Evolutionary conservation across 2,888 invertebrate genomes (phyloP).

Genomic region (Epistrophe grossulariae): DNA sequence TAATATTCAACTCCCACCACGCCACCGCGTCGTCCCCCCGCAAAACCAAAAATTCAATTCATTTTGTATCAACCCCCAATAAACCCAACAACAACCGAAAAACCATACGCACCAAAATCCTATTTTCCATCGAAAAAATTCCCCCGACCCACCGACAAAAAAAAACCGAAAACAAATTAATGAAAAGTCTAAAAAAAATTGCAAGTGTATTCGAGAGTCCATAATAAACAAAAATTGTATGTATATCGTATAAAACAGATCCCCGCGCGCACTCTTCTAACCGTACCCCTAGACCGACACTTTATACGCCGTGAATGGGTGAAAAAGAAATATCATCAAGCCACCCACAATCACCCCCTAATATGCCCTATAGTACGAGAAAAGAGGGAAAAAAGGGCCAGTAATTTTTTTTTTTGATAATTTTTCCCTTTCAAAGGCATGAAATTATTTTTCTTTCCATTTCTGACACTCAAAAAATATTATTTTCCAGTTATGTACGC

Average conservation of each 20-base stretch:
- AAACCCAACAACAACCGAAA: conserved; percentile 22
- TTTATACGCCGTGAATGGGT: conserved; percentile 60
- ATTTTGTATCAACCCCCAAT: conserved; percentile 77
- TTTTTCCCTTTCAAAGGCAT: conserved; percentile 78
- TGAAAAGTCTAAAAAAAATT: conserved; percentile 72
- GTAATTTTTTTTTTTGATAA: conserved; percentile 65
- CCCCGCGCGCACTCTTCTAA: neutral
- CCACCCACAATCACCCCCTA: conserved; percentile 46
- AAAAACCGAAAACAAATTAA: conserved; percentile 71
- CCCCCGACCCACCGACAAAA: conserved; percentile 43
- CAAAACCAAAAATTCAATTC: conserved; percentile 65
- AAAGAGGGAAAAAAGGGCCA: conserved; percentile 54
- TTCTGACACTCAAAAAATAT: conserved; percentile 83
- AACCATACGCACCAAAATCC: conserved; percentile 77
- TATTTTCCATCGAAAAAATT: conserved; percentile 63
- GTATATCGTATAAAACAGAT: conserved; percentile 28
- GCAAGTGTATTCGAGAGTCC: conserved; percentile 72
- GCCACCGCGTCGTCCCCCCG: conserved; percentile 28
- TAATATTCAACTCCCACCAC: conserved; percentile 30
- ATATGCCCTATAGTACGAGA: conserved; percentile 6
- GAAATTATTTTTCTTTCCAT: conserved; percentile 84
- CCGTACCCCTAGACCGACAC: conserved; percentile 35
- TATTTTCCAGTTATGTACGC: conserved; percentile 82
- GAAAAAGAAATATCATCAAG: conserved; percentile 53
- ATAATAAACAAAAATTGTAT: conserved; percentile 60